phyloP scores from a whole-genome alignment of 2,113 vertebrate genomes.

The Ophiodon elongatus region DNA sequence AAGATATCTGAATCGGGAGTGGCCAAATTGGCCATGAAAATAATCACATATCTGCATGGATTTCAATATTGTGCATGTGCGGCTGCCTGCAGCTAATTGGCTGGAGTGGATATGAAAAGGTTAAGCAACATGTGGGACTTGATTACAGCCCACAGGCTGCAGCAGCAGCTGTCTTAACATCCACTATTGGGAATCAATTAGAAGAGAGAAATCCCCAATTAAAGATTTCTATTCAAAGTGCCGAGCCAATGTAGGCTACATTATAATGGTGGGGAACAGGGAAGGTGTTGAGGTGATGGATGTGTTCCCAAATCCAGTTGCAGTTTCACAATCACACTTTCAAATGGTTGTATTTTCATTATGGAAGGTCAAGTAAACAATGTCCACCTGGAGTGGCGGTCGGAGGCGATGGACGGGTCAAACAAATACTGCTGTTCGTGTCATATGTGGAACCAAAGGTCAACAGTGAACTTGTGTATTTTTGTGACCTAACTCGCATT shows the following conservation, averaged over 20 bases:
- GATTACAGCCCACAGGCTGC: constrained; percentile 21
- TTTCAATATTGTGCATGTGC: not conserved
- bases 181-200: constrained; percentile 47
- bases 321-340: not conserved
- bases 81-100: constrained; percentile 13
- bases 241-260: not conserved
- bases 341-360: not conserved
- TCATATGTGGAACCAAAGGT: too few species aligned
- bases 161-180: constrained; percentile 30
- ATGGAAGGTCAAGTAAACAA: not conserved
- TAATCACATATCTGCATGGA: not conserved
- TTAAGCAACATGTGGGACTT: constrained; percentile 41
- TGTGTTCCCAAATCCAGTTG: not conserved
- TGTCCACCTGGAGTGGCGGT: too few species aligned
- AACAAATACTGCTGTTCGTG: too few species aligned
- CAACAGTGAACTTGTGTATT: not conserved
- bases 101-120: constrained; percentile 22
- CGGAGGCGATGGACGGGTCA: too few species aligned
- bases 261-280: not conserved
- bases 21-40: not conserved
- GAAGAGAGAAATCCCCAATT: constrained; percentile 11
- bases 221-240: not conserved
- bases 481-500: not conserved
- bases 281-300: not conserved
- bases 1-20: not conserved